Evolutionary conservation across 64 coral and sea anemone species (phyloP), one percentile per base, ranked within the genome.

Genomic region (Platygyra sinensis): DNA sequence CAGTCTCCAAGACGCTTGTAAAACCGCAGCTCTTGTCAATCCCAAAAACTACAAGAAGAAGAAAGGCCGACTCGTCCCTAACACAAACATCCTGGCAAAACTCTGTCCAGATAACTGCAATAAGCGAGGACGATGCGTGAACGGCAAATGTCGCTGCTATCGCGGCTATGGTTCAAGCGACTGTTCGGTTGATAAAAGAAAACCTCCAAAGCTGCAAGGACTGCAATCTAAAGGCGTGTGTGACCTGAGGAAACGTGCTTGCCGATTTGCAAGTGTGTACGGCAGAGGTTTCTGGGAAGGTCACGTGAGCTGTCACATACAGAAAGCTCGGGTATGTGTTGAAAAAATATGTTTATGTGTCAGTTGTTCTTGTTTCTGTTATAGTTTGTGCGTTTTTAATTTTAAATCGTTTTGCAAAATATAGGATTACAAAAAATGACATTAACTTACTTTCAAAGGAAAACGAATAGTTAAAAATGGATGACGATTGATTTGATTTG

Each of bases 41-140:
- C 95, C 92, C 67, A 93, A 96, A 72, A 90, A 96, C 78, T 96
- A 89, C 74, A 93, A 96, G 63, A 96, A 76, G 39, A 91, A 93
- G 25, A 74, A 96, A 14, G 82, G 92, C 24, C 86, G 90, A 52
- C 72, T 92, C 9, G 76, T 85, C 13, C 95, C 95, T 0, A 74
- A 96, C 72, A 90, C 72, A n/a, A 83, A 91, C 1, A 72, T 90
- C 36, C 50, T 96, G 13, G 72, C 77, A 36, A 87, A 87, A 38
- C 83, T 96, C 77, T 96, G 95, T 50, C 95, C 95, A 5, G 86
- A 83, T 19, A 89, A 93, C 71, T 96, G 95, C n/a, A 93, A 89
- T 51, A 89, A 77, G 8, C 80, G 95, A 46, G 95, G 95, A 20
- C 62, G 88, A 65, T 96, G 95, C 54, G 89, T 96, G 10, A 83